A percentile compares a stretch with the other conserved stretches of the same genome.
Evolutionary conservation across 2,797 vertebrate genomes (phyloP).

Genomic region (Thamnophis elegans): DNA sequence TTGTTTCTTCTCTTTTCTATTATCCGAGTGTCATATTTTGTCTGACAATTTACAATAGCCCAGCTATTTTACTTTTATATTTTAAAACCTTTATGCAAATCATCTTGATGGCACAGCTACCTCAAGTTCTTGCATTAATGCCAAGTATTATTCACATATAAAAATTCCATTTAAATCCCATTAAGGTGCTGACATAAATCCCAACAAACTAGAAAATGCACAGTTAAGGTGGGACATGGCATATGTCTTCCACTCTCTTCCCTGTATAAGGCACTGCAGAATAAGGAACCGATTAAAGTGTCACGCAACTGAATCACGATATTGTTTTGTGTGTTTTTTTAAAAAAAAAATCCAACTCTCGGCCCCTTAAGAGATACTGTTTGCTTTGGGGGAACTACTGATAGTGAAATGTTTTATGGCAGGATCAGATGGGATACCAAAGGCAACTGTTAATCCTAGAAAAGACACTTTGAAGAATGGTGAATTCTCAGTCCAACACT

Average conservation of each 20-base stretch:
- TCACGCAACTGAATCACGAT: slow-evolving; percentile 51
- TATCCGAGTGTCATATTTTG: slow-evolving; percentile 31
- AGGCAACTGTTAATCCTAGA: neutral
- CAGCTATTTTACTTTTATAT: slow-evolving; percentile 71
- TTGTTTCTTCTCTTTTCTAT: slow-evolving; percentile 31
- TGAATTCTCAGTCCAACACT: slow-evolving; percentile 61
- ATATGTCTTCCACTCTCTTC: slow-evolving; percentile 71
- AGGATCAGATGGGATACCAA: neutral
- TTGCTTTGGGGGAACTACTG: slow-evolving; percentile 53
- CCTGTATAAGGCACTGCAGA: slow-evolving; percentile 49
- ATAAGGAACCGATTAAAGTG: slow-evolving; percentile 58
- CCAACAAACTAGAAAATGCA: slow-evolving; percentile 78
- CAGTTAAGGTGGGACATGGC: slow-evolving; percentile 75
- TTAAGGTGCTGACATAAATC: slow-evolving; percentile 80
- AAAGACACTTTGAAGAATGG: slow-evolving; percentile 40
- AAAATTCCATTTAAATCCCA: slow-evolving; percentile 82
- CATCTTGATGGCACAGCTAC: slow-evolving; percentile 62
- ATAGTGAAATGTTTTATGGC: slow-evolving; percentile 27
- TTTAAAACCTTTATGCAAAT: slow-evolving; percentile 79
- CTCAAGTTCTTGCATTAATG: slow-evolving; percentile 72
- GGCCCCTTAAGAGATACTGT: slow-evolving; percentile 56
- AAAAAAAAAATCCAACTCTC: neutral
- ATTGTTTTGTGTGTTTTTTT: slow-evolving; percentile 31
- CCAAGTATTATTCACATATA: slow-evolving; percentile 75
- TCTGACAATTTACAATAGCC: slow-evolving; percentile 64